A percentile compares a stretch with the other conserved stretches of the same genome.
Evolutionary conservation across 2,113 vertebrate species (phyloP).

Genomic region (Prunella himalayana): DNA sequence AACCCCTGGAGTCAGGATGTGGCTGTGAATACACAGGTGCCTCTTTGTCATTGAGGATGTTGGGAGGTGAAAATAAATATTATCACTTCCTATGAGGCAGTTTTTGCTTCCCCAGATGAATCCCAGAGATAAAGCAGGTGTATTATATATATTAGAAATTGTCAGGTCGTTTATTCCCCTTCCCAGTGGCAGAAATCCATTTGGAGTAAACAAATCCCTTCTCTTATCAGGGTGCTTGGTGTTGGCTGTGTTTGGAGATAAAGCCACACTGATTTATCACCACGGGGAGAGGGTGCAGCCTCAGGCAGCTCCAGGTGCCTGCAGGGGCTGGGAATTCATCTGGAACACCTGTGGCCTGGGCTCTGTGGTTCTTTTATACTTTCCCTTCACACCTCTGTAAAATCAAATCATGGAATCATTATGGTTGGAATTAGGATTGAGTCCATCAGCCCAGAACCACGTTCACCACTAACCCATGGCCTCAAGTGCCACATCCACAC

Average conservation of each 20-base stretch:
- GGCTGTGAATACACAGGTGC: not conserved
- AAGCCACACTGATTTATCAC: not conserved
- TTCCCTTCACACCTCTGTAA: accelerated
- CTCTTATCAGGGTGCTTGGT: slow-evolving; percentile 17
- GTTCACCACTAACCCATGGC: accelerated
- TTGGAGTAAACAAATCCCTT: not conserved
- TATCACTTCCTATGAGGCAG: not conserved
- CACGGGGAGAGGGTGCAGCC: not conserved
- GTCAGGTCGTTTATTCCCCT: slow-evolving; percentile 19
- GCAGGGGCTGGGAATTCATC: not conserved
- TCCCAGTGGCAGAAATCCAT: slow-evolving; percentile 18
- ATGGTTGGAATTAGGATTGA: not conserved
- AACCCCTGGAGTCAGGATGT: accelerated
- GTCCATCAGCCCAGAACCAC: not conserved
- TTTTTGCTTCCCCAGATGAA: not conserved
- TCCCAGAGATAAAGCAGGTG: not conserved
- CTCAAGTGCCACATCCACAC: not conserved
- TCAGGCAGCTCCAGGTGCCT: not conserved
- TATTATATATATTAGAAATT: not conserved
- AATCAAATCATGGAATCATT: accelerated
- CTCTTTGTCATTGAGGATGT: not conserved
- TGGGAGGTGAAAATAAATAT: not conserved
- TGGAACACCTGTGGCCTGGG: not conserved
- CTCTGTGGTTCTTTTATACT: accelerated
- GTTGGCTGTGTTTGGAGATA: slow-evolving; percentile 28